A percentile compares a stretch with the other conserved stretches of the same genome.
These are phyloP conservation scores for Enteromius treurensis DNA, from an alignment of 2,797 vertebrate genomes.

Conservation along the genomic window DNA sequence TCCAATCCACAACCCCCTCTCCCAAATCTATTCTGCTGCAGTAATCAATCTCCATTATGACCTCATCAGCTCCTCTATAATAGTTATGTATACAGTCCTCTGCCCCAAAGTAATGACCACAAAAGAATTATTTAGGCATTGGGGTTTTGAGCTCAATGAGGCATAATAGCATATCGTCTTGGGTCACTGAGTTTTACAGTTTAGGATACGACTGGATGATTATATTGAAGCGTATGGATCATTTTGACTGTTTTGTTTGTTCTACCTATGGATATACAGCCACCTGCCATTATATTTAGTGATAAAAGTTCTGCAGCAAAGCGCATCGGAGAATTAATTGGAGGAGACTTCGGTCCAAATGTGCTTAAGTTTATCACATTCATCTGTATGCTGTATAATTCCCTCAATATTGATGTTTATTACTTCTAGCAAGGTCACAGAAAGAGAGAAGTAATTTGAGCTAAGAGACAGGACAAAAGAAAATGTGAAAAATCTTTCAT, in stretches of 20 bases:
- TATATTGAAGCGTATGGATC: slow-evolving; percentile 5
- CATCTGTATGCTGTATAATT: slow-evolving; percentile 44
- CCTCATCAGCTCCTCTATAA: slow-evolving; percentile 46
- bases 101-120: slow-evolving; percentile 27
- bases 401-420: slow-evolving; percentile 38
- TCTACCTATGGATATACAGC: neutral
- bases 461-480: neutral
- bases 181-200: slow-evolving; percentile 15
- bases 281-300: neutral
- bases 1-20: slow-evolving; percentile 13
- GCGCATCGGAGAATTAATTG: neutral
- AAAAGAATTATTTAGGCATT: slow-evolving; percentile 13
- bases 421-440: slow-evolving; percentile 48
- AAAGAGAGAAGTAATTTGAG: slow-evolving; percentile 1
- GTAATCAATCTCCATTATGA: slow-evolving; percentile 54
- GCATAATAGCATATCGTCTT: slow-evolving; percentile 1
- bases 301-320: neutral
- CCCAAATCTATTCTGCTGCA: slow-evolving; percentile 39
- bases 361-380: slow-evolving; percentile 44
- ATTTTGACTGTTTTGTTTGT: slow-evolving; percentile 18
- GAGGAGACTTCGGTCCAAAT: slow-evolving; percentile 10
- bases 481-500: neutral
- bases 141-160: slow-evolving; percentile 21
- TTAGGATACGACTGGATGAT: neutral
- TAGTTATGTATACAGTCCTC: slow-evolving; percentile 33